A percentile compares a stretch with the other conserved stretches of the same genome.
Conservation (phyloP, 2,888 invertebrate species). For the Tromatobia lineatoria region DNA sequence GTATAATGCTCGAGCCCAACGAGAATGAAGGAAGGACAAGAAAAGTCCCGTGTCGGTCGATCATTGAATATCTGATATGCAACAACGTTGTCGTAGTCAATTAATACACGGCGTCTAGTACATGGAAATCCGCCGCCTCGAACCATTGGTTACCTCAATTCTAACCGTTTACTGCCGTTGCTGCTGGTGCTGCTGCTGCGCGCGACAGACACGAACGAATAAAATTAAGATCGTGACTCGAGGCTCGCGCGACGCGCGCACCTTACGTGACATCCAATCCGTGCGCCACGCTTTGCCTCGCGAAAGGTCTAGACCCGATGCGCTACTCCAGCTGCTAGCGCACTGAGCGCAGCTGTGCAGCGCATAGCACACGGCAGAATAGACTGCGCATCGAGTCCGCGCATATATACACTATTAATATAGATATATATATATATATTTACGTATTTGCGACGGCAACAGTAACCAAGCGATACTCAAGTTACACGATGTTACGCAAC, state of each 20-base stretch:
- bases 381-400: slow-evolving; percentile 3
- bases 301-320: slow-evolving; percentile 60
- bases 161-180: not conserved
- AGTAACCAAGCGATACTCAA: slow-evolving; percentile 19
- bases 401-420: not conserved
- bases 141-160: slow-evolving; percentile 36
- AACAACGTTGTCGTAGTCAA: slow-evolving; percentile 42
- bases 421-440: not conserved
- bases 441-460: not conserved
- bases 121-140: slow-evolving; percentile 26
- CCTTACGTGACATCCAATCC: slow-evolving; percentile 65
- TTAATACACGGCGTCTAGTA: slow-evolving; percentile 46
- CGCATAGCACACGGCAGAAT: slow-evolving; percentile 15
- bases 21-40: slow-evolving; percentile 1
- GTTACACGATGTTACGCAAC: slow-evolving; percentile 59
- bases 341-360: slow-evolving; percentile 5
- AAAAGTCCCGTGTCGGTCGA: slow-evolving; percentile 32
- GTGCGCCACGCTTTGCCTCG: slow-evolving; percentile 55
- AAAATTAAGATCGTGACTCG: slow-evolving; percentile 68
- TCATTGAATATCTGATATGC: slow-evolving; percentile 33
- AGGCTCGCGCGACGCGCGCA: slow-evolving; percentile 50
- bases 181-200: not conserved
- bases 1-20: not conserved
- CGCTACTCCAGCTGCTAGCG: slow-evolving; percentile 1
- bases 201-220: slow-evolving; percentile 56